phyloP scores from a whole-genome alignment of 2,797 vertebrate species.

The Macropus fuliginosus region DNA sequence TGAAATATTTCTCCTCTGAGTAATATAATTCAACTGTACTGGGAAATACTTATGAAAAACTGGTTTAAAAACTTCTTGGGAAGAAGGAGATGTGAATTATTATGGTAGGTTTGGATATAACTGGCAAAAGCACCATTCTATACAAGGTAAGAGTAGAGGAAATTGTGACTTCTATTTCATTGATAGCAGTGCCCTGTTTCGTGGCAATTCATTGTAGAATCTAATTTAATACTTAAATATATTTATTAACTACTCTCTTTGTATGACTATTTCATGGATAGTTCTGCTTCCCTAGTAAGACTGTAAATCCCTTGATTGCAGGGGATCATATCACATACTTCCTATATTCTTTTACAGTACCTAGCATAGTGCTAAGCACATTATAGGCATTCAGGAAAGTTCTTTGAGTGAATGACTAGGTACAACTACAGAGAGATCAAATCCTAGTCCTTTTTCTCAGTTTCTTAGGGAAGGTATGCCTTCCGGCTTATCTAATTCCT shows the following conservation, averaged over 20 bases:
- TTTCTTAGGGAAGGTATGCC: neutral
- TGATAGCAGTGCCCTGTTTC: slow-evolving; percentile 79
- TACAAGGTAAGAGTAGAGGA: slow-evolving; percentile 92
- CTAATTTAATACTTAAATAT: neutral
- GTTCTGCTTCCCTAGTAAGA: neutral
- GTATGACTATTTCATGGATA: neutral
- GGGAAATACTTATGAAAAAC: slow-evolving; percentile 85
- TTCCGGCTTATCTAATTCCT: neutral
- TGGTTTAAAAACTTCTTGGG: slow-evolving; percentile 86
- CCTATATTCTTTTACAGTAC: neutral
- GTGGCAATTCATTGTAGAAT: neutral
- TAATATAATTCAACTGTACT: slow-evolving; percentile 77
- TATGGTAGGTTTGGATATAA: slow-evolving; percentile 91
- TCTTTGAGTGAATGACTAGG: neutral
- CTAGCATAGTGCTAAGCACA: neutral
- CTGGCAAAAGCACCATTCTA: slow-evolving; percentile 91
- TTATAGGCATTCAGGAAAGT: slow-evolving; percentile 14
- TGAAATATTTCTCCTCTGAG: slow-evolving; percentile 47
- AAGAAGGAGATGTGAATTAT: slow-evolving; percentile 92
- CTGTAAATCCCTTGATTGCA: neutral
- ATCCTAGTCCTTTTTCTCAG: neutral
- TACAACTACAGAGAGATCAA: neutral
- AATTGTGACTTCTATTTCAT: slow-evolving; percentile 91
- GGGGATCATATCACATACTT: slow-evolving; percentile 25
- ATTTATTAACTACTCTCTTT: neutral